Evolutionary conservation across 2,797 vertebrate species (phyloP), one percentile per base, ranked within the genome.

Genomic region (Phrynocephalus vlangalii): DNA sequence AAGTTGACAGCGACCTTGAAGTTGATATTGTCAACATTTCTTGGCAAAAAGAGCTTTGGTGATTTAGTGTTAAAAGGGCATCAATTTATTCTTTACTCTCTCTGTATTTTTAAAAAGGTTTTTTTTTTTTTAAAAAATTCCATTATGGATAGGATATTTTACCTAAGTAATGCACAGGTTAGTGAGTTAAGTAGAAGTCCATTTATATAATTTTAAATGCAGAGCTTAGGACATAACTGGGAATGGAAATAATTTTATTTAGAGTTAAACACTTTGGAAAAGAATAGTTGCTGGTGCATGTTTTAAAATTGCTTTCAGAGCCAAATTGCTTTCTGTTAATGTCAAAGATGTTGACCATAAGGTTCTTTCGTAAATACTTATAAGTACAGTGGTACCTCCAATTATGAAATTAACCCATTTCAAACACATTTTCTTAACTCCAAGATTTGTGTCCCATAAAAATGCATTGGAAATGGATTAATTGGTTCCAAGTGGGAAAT

Each of bases 1-100:
- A 96, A 97, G 96, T 97, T 97, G 97, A 97, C 97, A 96, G 90
- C 96, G 97, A 98, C 97, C 98, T 98, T 98, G 97, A 97, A 96
- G 88, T 94, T 96, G 95, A 94, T 97, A 96, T 97, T 97, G 96
- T 97, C 96, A 97, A 97, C 95, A 97, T 91, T 96, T 96, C 91
- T 92, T 95, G 93, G 93, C 82, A 92, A 92, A 94, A 95, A 95
- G 92, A 93, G 44, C 88, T 86, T 44, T 88, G 93, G 93, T 97
- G 96, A 98, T 97, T 98, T 97, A 97, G 85, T 92, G 94, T 96
- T 96, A 95, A 95, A 94, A 95, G 91, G 94, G 92, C 94, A 96
- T 97, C 94, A 95, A 96, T 97, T 97, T 97, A 94, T 95, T 96
- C 90, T 94, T 95, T 6, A 24, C 93, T 92, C 91, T 84, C 93